Percentiles rank a stretch among this genome's conserved stretches.
phyloP scores from a whole-genome alignment of 2,797 vertebrate genomes.

The Catharus ustulatus region DNA sequence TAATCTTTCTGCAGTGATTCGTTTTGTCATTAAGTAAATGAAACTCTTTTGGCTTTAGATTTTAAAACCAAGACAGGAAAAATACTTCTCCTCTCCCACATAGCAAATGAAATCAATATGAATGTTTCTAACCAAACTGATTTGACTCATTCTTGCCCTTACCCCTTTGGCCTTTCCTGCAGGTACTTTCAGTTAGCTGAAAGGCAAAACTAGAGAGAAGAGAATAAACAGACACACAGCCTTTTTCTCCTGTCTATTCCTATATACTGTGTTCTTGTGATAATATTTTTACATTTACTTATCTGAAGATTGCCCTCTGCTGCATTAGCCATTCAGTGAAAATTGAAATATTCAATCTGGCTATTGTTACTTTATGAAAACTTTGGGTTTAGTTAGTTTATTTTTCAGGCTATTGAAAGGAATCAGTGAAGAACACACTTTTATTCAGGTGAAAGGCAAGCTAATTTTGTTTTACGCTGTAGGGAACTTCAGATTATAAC shows the following conservation, averaged over 20 bases:
- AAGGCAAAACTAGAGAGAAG: background rate
- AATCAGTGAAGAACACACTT: background rate
- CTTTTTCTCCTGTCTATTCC: background rate
- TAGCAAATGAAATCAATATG: background rate
- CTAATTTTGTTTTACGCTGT: background rate
- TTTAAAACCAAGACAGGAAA: background rate
- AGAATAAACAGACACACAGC: background rate
- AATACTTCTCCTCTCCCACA: background rate
- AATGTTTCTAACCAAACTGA: background rate
- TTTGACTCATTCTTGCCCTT: background rate
- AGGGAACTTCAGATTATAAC: background rate
- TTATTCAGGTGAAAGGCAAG: background rate
- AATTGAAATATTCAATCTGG: background rate
- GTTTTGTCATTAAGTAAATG: slow-evolving; percentile 2
- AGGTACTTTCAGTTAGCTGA: background rate
- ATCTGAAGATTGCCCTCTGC: background rate
- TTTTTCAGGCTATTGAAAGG: background rate
- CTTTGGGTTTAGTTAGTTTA: background rate
- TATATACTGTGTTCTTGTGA: background rate
- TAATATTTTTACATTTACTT: background rate
- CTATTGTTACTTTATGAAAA: background rate
- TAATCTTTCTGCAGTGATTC: background rate
- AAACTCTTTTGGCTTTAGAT: background rate
- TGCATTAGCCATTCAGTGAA: background rate
- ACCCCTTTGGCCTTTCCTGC: background rate